A percentile compares a stretch with the other conserved stretches of the same genome.
Evolutionary conservation across 2,113 vertebrate genomes (phyloP).

Genomic region (Semnopithecus entellus): DNA sequence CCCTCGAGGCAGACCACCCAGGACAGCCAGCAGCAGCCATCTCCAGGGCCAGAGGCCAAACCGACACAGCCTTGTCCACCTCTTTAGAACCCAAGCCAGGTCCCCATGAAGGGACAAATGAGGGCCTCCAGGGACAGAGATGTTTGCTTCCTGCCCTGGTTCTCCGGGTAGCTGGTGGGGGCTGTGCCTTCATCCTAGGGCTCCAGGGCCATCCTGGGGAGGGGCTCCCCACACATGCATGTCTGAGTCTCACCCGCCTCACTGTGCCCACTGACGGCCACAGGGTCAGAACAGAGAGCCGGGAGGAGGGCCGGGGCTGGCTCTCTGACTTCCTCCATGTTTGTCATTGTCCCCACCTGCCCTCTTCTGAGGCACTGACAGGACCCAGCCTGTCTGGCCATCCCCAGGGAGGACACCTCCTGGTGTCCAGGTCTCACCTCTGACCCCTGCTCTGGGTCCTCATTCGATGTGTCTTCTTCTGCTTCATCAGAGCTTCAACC

Average conservation of each 20-base stretch:
- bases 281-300: not conserved
- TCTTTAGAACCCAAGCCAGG: not conserved
- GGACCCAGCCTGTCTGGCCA: not conserved
- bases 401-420: not conserved
- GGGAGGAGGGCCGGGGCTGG: not conserved
- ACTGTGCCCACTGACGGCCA: not conserved
- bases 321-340: not conserved
- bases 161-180: not conserved
- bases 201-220: not conserved
- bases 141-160: not conserved
- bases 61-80: not conserved
- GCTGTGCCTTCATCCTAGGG: not conserved
- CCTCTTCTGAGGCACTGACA: not conserved
- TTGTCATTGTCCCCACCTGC: not conserved
- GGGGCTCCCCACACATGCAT: not conserved
- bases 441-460: not conserved
- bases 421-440: not conserved
- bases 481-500: not conserved
- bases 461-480: not conserved
- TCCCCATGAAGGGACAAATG: not conserved
- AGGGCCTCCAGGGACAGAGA: not conserved
- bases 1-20: not conserved
- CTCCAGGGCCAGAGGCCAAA: not conserved
- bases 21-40: not conserved
- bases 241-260: not conserved